These are phyloP conservation scores for Nemopilema nomurai DNA, from an alignment of 30 jellyfish, hydroid and myxozoan genomes.

Conservation along the genomic window DNA sequence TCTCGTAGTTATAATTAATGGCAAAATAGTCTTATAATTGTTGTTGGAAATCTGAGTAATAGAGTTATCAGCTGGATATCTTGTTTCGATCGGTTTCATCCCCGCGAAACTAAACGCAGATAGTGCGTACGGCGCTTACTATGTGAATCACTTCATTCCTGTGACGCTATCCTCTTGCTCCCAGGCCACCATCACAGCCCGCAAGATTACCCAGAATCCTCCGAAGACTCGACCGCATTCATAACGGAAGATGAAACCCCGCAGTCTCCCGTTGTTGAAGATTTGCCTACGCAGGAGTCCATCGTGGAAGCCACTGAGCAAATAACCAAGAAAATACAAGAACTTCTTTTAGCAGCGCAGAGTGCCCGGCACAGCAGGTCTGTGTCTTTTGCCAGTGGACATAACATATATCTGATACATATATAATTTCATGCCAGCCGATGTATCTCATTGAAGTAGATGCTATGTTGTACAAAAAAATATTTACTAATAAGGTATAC, in stretches of 20 bases:
- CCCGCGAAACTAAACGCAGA: no score
- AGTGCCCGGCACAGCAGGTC: conserved; percentile 89
- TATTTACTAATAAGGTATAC: no score
- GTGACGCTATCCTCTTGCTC: neutral
- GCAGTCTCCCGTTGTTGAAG: conserved; percentile 61
- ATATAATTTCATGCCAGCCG: no score
- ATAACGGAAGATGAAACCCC: conserved; percentile 93
- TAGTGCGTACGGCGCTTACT: no score
- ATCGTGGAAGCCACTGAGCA: conserved; percentile 96
- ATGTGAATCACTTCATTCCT: neutral
- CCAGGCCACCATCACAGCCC: conserved; percentile 41
- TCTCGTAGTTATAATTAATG: no score
- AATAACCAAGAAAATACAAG: conserved; percentile 96
- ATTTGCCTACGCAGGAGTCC: conserved; percentile 84
- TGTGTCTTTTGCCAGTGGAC: neutral
- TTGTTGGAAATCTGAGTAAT: no score
- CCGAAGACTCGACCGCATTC: conserved; percentile 90
- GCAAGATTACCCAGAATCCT: conserved; percentile 72
- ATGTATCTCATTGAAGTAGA: no score
- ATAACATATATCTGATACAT: no score
- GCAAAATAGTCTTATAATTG: no score
- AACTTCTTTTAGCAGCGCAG: conserved; percentile 87
- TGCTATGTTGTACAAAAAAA: no score
- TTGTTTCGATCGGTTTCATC: no score
- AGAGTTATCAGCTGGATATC: no score